Conservation (phyloP, 2,888 invertebrate species). For the Xestoiulus laeticollis region DNA sequence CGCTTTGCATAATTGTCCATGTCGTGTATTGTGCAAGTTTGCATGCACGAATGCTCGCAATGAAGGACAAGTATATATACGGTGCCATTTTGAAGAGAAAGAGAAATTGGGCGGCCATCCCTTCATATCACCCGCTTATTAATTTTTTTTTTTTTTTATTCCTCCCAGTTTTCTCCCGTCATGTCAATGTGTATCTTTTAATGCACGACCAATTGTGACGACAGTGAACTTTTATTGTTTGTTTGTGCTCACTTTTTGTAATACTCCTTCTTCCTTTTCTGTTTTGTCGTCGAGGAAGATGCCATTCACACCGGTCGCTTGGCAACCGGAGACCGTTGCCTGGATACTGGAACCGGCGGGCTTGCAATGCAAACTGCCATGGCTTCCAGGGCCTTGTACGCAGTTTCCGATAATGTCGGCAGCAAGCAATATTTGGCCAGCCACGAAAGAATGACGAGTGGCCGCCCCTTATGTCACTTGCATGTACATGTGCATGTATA, state of each 20-base stretch:
- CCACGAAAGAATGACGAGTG: neutral
- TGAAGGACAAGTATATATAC: neutral
- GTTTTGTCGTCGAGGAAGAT: neutral
- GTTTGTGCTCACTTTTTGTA: neutral
- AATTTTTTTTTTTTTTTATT: neutral
- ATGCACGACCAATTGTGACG: neutral
- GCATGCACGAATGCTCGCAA: neutral
- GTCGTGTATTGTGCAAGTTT: neutral
- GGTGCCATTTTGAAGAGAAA: neutral
- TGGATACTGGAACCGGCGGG: neutral
- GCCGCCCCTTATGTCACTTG: neutral
- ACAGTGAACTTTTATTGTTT: constrained; percentile 40
- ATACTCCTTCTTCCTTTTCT: neutral
- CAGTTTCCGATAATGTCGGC: neutral
- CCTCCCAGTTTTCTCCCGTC: neutral
- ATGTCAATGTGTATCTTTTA: neutral
- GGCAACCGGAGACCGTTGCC: constrained; percentile 46
- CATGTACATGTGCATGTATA: no score
- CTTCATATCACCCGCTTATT: neutral
- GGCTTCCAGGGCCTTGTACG: neutral
- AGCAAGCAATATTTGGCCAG: neutral
- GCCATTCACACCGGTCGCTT: constrained; percentile 48
- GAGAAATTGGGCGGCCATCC: neutral
- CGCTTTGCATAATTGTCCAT: neutral
- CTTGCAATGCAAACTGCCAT: neutral